Conservation (phyloP, 2,888 invertebrate species). For the Platerodrilus igneus region DNA sequence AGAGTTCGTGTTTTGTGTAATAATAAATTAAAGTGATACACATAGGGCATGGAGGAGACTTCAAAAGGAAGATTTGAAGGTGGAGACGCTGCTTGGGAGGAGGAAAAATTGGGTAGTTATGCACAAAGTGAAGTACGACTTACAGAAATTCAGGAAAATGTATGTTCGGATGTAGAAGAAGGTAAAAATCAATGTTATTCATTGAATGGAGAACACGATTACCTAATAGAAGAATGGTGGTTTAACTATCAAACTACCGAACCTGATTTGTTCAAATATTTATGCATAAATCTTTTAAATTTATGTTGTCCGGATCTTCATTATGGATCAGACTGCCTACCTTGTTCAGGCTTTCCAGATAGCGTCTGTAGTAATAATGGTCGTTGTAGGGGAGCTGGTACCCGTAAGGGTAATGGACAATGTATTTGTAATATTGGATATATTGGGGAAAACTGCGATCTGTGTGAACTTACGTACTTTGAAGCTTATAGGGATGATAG, state of each 20-base stretch:
- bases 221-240: conserved; percentile 86
- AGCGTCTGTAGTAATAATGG: conserved; percentile 80
- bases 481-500: conserved; percentile 68
- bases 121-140: conserved; percentile 83
- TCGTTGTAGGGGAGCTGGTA: conserved; percentile 75
- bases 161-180: conserved; percentile 72
- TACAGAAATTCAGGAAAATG: conserved; percentile 83
- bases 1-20: too few species aligned
- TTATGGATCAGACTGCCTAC: conserved; percentile 75
- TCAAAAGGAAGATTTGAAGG: conserved; percentile 87
- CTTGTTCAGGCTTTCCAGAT: conserved; percentile 71
- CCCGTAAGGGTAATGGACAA: conserved; percentile 86
- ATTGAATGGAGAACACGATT: conserved; percentile 80
- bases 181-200: conserved; percentile 76
- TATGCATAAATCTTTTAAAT: conserved; percentile 73
- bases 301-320: conserved; percentile 83
- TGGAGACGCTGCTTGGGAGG: conserved; percentile 92
- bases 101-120: conserved; percentile 77
- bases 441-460: conserved; percentile 67
- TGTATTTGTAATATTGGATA: conserved; percentile 86
- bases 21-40: conserved; percentile 12
- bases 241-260: conserved; percentile 54
- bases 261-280: conserved; percentile 61
- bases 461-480: conserved; percentile 72
- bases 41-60: conserved; percentile 73